phyloP scores from a whole-genome alignment of 2,113 vertebrate genomes.

The Hypomesus transpacificus region DNA sequence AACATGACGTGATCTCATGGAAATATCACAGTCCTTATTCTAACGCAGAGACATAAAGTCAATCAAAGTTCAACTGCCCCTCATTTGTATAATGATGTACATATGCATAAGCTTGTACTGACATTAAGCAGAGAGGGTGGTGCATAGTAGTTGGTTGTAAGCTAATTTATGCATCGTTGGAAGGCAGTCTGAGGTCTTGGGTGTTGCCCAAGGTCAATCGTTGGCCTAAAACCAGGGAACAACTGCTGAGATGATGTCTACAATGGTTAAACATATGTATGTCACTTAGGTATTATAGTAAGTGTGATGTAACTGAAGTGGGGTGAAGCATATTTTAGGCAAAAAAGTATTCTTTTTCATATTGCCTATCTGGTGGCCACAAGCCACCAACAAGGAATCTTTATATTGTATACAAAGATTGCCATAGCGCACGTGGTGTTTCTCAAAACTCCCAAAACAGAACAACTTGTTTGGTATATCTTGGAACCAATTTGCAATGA shows the following conservation, averaged over 20 bases:
- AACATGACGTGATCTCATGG: constrained; percentile 8
- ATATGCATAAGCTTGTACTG: constrained; percentile 33
- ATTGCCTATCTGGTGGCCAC: not conserved
- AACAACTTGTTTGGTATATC: too few species aligned
- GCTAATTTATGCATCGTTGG: constrained; percentile 9
- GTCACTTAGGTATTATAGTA: not conserved
- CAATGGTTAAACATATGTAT: too few species aligned
- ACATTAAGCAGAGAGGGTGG: constrained; percentile 19
- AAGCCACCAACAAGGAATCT: too few species aligned
- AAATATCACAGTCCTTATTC: constrained; percentile 29
- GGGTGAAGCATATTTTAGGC: too few species aligned
- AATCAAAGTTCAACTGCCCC: constrained; percentile 34
- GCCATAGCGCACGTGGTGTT: too few species aligned
- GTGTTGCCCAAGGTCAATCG: constrained; percentile 33
- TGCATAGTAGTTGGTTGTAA: constrained; percentile 1
- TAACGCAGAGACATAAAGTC: constrained; percentile 6
- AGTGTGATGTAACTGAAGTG: not conserved
- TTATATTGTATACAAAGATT: too few species aligned
- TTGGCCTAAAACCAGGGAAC: not conserved
- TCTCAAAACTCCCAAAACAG: too few species aligned
- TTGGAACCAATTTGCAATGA: constrained; percentile 36
- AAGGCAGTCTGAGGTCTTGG: constrained; percentile 27
- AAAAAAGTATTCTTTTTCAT: too few species aligned
- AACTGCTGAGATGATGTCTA: too few species aligned
- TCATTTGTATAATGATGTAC: constrained; percentile 33